Conservation (phyloP, 2,113 vertebrate genomes). For the Pelusios castaneus region DNA sequence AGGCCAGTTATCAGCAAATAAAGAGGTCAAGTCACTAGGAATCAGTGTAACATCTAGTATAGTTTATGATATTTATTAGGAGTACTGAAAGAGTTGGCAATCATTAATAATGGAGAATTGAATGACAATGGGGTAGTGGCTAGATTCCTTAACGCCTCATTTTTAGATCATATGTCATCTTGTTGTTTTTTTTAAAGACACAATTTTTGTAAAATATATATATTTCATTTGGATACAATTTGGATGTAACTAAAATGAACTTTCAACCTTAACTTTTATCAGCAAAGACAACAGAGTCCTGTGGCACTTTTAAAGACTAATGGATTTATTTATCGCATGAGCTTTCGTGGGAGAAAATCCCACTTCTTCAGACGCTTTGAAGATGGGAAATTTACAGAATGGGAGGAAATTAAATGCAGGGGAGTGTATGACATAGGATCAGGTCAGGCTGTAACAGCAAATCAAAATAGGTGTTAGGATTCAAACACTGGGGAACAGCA, state of each 20-base stretch:
- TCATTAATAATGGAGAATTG: neutral
- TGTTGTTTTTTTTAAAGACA: neutral
- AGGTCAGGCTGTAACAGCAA: no score
- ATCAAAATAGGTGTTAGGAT: no score
- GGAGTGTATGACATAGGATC: no score
- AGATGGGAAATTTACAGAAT: no score
- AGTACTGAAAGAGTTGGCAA: neutral
- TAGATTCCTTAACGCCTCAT: neutral
- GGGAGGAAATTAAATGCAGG: no score
- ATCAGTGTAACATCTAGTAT: neutral
- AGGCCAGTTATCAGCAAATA: fast-evolving
- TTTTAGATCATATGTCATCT: neutral
- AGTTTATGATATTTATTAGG: neutral
- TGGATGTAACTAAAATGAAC: neutral
- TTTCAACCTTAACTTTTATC: neutral
- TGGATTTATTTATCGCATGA: no score
- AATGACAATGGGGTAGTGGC: neutral
- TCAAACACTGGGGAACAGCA: no score
- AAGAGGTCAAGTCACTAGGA: neutral
- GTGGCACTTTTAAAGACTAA: no score
- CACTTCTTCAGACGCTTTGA: no score
- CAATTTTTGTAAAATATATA: neutral
- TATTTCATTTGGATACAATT: neutral
- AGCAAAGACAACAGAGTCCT: no score
- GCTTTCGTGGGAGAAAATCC: no score